Percentiles rank a stretch among this genome's conserved stretches.
Conservation (phyloP, 2,797 vertebrate species). For the Periophthalmus magnuspinnatus region DNA sequence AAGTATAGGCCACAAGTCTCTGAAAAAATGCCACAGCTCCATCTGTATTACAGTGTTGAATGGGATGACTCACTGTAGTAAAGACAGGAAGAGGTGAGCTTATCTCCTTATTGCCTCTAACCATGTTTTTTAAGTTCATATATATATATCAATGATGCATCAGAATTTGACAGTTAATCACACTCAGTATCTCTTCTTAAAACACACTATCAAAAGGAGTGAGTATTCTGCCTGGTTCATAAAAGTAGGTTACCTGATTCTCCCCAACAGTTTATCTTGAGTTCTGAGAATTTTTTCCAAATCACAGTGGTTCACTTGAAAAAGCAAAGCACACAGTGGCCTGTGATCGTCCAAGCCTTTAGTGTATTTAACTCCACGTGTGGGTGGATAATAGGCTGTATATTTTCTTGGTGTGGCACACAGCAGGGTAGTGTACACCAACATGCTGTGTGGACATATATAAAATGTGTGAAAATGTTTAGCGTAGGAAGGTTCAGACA, state of each 20-base stretch:
- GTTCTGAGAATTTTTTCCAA: background rate
- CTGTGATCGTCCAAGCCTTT: background rate
- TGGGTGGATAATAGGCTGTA: slow-evolving; percentile 5
- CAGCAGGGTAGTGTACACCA: slow-evolving; percentile 5
- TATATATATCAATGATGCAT: too few relatives aligned
- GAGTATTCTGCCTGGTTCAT: background rate
- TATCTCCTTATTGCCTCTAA: background rate
- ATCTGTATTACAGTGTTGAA: background rate
- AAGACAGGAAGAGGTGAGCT: background rate
- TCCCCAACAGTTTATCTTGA: background rate
- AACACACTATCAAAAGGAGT: background rate
- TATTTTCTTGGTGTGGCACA: slow-evolving; percentile 4
- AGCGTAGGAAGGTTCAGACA: background rate
- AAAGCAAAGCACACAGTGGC: background rate
- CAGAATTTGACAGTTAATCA: too few relatives aligned
- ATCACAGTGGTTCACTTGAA: background rate
- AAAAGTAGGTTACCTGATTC: background rate
- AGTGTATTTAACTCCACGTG: background rate
- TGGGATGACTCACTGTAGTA: background rate
- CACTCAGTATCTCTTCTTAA: too few relatives aligned
- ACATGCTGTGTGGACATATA: slow-evolving; percentile 1
- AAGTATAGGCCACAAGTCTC: background rate
- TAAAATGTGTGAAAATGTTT: slow-evolving; percentile 8
- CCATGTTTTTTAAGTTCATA: background rate
- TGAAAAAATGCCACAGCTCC: too few relatives aligned